Percentiles rank a stretch among this genome's conserved stretches.
Conservation (phyloP, 2,113 vertebrate genomes). For the Halichoeres trimaculatus region DNA sequence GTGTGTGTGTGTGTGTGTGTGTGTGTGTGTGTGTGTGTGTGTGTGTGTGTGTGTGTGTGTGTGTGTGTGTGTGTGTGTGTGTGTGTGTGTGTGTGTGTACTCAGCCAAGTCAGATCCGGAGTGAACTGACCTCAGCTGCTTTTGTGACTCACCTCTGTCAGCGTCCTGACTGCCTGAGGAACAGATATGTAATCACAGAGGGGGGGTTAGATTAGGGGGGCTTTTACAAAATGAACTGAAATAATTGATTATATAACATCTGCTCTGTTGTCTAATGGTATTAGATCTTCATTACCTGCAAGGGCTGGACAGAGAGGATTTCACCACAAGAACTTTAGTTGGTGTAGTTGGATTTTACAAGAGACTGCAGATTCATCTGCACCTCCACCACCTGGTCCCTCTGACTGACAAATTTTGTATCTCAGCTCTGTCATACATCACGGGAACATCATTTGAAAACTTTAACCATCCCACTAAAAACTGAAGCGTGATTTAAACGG, state of each 20-base stretch:
- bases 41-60: background rate
- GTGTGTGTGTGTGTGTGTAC: conserved; percentile 1
- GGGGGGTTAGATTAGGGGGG: too few species aligned
- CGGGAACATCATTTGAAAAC: too few species aligned
- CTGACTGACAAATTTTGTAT: too few species aligned
- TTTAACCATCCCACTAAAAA: too few species aligned
- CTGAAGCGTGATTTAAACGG: too few species aligned
- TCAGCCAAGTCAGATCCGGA: conserved; percentile 54
- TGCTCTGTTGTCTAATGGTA: background rate
- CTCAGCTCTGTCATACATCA: too few species aligned
- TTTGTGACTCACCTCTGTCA: conserved; percentile 35
- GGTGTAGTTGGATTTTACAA: too few species aligned
- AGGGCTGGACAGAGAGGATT: background rate
- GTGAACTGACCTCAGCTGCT: conserved; percentile 62
- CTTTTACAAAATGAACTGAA: conserved; percentile 1
- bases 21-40: too few species aligned
- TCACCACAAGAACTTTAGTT: too few species aligned
- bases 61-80: background rate
- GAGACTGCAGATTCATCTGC: too few species aligned
- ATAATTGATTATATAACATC: conserved; percentile 19
- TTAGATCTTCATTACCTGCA: background rate
- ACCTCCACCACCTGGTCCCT: too few species aligned
- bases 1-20: too few species aligned
- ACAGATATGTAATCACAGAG: conserved; percentile 1
- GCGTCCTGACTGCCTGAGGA: background rate